These are phyloP conservation scores for Netelia fuscicornis DNA, from an alignment of 2,888 invertebrate species.

Conservation along the genomic window DNA sequence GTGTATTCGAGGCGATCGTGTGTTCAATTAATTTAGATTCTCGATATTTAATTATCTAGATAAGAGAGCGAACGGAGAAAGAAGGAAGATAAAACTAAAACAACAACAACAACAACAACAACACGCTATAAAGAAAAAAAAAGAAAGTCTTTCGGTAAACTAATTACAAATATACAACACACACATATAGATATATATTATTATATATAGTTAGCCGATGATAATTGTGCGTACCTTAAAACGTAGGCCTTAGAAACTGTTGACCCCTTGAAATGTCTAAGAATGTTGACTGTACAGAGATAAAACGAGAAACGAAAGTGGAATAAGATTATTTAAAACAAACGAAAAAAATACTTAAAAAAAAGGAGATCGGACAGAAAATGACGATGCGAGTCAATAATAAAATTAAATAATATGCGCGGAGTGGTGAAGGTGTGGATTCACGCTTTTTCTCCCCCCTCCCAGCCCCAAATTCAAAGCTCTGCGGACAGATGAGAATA, in stretches of 20 bases:
- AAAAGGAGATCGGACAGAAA: constrained; percentile 25
- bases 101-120: background rate
- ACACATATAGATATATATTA: constrained; percentile 18
- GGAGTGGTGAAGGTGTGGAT: constrained; percentile 42
- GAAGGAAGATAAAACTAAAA: constrained; percentile 2
- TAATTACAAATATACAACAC: constrained; percentile 9
- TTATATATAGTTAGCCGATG: constrained; percentile 62
- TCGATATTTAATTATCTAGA: constrained; percentile 39
- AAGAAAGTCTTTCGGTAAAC: constrained; percentile 69
- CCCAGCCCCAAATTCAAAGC: constrained; percentile 19
- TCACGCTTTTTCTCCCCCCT: constrained; percentile 34
- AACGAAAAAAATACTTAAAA: constrained; percentile 46
- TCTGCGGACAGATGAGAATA: constrained; percentile 54
- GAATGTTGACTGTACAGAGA: constrained; percentile 76
- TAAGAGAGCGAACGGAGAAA: background rate
- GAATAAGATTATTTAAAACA: constrained; percentile 45
- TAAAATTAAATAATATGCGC: constrained; percentile 35
- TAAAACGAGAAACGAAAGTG: constrained; percentile 60
- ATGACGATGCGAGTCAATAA: constrained; percentile 60
- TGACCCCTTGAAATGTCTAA: constrained; percentile 79
- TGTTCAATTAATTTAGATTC: constrained; percentile 64
- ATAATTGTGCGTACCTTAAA: constrained; percentile 76
- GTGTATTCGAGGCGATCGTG: constrained; percentile 60
- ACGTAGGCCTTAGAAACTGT: constrained; percentile 81
- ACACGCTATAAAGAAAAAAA: constrained; percentile 5